Base-by-base conservation (phyloP, 2,888 invertebrate species). In the Caenorhabditis virilis region DNA sequence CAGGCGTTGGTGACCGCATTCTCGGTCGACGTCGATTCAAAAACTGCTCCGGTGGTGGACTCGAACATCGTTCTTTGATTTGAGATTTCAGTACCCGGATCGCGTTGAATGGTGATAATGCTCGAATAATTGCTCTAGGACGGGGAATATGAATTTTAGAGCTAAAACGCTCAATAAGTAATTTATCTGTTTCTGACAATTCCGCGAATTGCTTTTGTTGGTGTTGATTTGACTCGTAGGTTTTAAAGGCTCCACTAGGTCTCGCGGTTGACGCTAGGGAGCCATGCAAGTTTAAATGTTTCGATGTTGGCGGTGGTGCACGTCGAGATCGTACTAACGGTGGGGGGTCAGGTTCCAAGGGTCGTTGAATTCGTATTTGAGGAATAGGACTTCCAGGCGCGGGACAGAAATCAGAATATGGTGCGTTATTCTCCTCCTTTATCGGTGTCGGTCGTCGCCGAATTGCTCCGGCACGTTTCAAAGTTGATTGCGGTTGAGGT, bases 241-340 rank as follows among this genome's bases (percentile, higher is more conserved):
- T 56, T 55, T 60, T 60, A 35, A 45, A 42, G 62, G 64, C 73
- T 63, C 66, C 69, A 55, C 68, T 67, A 72, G 71, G 60, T 74
- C 67, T 77, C 77, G 68, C 77, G 77, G 71, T 54, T 47, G 61
- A 72, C 57, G 46, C 72, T 70, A 68, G 71, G 69, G 72, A 69
- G 69, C 65, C 71, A 56, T 64, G 71, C 67, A 67, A 71, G 71
- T 71, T 71, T 67, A 71, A 68, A 71, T 64, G 59, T 48, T 46
- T 53, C 27, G 67, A 55, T 41, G 58, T 60, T 38, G 54, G 53
- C 7, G 67, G 54, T 16, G 69, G 68, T 26, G 53, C 63, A 42
- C 56, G 42, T 35, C 60, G 48, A 47, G 27, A 22, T 23, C 57
- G 41, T n/a, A 51, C 52, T 50, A 54, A 59, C 16, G 59, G 65